Percentiles rank a stretch among this genome's conserved stretches.
Conservation (phyloP, 2,113 vertebrate genomes). For the Isichthys henryi region DNA sequence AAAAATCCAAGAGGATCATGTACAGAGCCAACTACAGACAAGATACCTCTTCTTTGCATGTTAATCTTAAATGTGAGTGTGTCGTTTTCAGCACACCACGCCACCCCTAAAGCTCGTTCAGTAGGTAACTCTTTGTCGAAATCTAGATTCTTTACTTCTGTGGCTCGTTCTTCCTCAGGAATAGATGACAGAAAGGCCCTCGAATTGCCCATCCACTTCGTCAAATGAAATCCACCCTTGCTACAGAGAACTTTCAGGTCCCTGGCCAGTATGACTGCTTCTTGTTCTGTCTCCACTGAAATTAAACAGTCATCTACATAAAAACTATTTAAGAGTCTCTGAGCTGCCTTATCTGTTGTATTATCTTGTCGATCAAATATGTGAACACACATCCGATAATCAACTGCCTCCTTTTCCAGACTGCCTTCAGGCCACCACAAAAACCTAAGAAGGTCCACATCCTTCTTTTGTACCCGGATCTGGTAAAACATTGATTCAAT, state of each 20-base stretch:
- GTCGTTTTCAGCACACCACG: neutral
- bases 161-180: neutral
- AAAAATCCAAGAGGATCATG: neutral
- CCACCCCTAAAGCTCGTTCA: neutral
- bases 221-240: neutral
- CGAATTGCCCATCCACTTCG: neutral
- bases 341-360: neutral
- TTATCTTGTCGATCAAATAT: slow-evolving; percentile 1
- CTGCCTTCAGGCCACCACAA: slow-evolving; percentile 28
- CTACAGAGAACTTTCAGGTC: neutral
- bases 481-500: too few relatives aligned
- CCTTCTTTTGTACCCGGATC: too few relatives aligned
- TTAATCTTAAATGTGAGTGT: neutral
- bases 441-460: neutral
- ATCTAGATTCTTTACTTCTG: neutral
- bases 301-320: slow-evolving; percentile 20
- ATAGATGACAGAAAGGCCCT: neutral
- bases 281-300: neutral
- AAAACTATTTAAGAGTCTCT: slow-evolving; percentile 13
- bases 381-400: slow-evolving; percentile 18
- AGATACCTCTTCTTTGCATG: neutral
- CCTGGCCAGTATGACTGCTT: neutral
- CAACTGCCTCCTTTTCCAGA: neutral
- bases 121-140: neutral
- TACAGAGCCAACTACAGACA: neutral